Percentiles rank a stretch among this genome's conserved stretches.
These are phyloP conservation scores for Hydropsyche betteni DNA, from an alignment of 2,888 invertebrate species.

Conservation along the genomic window DNA sequence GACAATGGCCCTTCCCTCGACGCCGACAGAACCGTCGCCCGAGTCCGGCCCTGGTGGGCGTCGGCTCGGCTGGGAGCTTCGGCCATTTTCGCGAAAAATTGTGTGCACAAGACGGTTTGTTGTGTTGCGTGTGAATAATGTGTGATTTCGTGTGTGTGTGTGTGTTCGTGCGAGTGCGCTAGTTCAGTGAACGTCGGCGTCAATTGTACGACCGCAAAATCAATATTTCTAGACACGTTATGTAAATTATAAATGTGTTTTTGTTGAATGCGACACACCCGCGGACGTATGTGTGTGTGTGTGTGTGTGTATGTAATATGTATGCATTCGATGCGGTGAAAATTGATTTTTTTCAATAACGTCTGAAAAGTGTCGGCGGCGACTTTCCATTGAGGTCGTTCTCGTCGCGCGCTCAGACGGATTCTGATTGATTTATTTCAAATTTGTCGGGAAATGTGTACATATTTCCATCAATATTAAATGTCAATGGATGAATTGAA, in stretches of 20 bases:
- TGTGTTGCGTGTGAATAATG: not conserved
- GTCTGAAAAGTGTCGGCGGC: not conserved
- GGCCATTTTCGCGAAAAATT: too few relatives aligned
- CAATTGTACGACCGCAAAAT: constrained; percentile 33
- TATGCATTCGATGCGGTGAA: not conserved
- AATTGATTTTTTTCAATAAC: constrained; percentile 18
- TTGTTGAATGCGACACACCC: constrained; percentile 18
- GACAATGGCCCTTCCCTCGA: too few relatives aligned
- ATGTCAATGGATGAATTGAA: too few relatives aligned
- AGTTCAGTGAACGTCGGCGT: constrained; percentile 32
- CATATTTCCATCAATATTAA: too few relatives aligned
- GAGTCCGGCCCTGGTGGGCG: too few relatives aligned
- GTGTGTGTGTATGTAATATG: not conserved
- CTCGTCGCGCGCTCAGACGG: too few relatives aligned
- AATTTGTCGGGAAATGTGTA: too few relatives aligned
- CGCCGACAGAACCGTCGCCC: too few relatives aligned
- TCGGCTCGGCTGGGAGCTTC: too few relatives aligned
- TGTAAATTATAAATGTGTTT: constrained; percentile 30
- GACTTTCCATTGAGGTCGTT: too few relatives aligned
- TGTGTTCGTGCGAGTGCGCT: not conserved
- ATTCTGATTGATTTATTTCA: too few relatives aligned
- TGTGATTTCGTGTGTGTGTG: not conserved
- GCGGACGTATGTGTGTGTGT: too few relatives aligned
- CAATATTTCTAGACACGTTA: constrained; percentile 35
- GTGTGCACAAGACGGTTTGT: not conserved